Base-by-base conservation (phyloP, 2,113 vertebrate genomes). In the Centropus bengalensis region DNA sequence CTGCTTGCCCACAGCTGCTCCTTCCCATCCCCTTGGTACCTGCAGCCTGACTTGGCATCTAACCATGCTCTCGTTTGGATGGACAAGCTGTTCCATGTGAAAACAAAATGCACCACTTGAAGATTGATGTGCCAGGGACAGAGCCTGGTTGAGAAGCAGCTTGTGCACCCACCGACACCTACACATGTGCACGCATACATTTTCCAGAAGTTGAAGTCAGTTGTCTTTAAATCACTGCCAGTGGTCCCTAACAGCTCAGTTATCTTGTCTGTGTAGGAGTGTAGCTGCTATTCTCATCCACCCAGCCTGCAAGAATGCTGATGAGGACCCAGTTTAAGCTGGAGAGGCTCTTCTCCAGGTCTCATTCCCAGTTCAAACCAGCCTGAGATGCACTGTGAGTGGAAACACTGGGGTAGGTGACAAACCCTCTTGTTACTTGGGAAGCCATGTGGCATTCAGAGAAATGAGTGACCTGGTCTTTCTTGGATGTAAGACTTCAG, bases 1-100 rank as follows among this genome's bases (percentile, higher is more conserved):
- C 82, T 90, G 92, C 68, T 94, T 70, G 66, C 71, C 83, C 59
- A 69, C 1, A 36, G 51, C 91, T 90, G 66, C 70, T 96, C 88
- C 38, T 88, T 95, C 79, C 86, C 17, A 4, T 80, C 68, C 80
- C 78, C 78, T 75, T 1, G 1, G 52, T 89, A 67, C 84, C 84
- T 84, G 81, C 78, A 84, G 62, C 66, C 30, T 79, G 75, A 26
- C 36, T 86, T 96, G 85, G 87, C 70, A 63, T 14, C 55, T 45
- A 1, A 54, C 64, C 9, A 3, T 60, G 49, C 63, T 66, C 45
- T 62, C 4, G 12, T 40, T 66, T 75, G 45, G 63, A 14, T 24
- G 64, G 56, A 47, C 0, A 2, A 74, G 52, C 77, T 91, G 69
- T 56, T 86, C 32, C 38, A 5, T 2, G 4, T 3, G 3, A 69